phyloP scores from a whole-genome alignment of 2,113 vertebrate genomes.

The Cyphomyrus plagiostoma region DNA sequence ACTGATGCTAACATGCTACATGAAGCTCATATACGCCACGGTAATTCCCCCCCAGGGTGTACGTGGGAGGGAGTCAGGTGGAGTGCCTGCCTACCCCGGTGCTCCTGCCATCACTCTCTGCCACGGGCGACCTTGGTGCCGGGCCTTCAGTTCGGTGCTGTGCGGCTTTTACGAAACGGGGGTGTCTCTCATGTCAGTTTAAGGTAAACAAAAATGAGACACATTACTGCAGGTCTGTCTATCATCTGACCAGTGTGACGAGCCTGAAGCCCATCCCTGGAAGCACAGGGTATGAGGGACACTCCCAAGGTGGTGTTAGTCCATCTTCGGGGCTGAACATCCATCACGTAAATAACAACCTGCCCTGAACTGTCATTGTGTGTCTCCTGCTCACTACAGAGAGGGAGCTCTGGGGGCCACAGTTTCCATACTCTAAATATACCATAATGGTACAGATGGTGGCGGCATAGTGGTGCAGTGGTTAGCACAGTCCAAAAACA shows the following conservation, averaged over 20 bases:
- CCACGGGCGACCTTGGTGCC: neutral
- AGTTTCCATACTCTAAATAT: neutral
- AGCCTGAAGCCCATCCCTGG: neutral
- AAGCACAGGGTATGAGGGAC: neutral
- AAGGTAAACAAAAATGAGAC: neutral
- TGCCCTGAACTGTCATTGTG: neutral
- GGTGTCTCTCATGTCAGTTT: neutral
- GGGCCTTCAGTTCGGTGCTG: neutral
- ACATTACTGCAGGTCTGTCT: neutral
- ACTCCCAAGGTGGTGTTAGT: neutral
- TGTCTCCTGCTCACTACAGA: neutral
- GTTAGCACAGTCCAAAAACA: no score
- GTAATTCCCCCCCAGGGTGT: neutral
- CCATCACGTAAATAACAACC: neutral
- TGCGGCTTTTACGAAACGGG: neutral
- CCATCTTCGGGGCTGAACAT: neutral
- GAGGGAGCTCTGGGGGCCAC: neutral
- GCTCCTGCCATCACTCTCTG: neutral
- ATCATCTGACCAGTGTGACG: neutral
- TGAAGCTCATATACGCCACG: neutral
- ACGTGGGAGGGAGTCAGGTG: neutral
- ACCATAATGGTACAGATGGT: neutral
- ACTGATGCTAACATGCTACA: neutral
- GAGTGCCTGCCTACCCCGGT: neutral
- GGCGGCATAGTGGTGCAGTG: no score